Conservation (phyloP, 2,797 vertebrate genomes). For the Hemitrygon akajei region DNA sequence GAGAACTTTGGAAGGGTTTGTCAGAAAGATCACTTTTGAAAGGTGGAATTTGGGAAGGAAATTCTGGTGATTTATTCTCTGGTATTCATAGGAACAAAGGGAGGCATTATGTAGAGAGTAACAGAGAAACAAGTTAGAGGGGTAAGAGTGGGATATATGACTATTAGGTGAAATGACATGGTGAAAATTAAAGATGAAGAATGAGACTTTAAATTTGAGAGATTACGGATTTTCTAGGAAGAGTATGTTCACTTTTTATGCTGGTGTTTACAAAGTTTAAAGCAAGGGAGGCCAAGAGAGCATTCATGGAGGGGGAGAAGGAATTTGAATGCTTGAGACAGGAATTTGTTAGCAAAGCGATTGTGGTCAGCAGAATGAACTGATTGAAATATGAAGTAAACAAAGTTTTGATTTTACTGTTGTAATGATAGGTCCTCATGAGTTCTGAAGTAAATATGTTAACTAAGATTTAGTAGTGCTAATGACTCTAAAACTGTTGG, state of each 20-base stretch:
- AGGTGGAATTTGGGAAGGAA: background rate
- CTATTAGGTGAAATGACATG: background rate
- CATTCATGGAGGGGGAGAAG: too few species aligned
- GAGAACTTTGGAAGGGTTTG: background rate
- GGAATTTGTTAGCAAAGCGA: background rate
- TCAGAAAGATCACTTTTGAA: background rate
- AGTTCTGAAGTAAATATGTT: background rate
- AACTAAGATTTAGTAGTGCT: too few species aligned
- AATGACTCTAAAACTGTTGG: too few species aligned
- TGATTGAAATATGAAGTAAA: background rate
- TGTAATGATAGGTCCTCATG: background rate
- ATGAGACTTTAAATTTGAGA: background rate
- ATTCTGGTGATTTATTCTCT: background rate
- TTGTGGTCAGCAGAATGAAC: background rate
- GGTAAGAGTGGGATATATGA: too few species aligned
- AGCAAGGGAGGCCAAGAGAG: background rate
- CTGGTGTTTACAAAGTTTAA: background rate
- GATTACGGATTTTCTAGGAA: background rate
- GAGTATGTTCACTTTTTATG: background rate
- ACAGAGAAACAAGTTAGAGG: background rate
- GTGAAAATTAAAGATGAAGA: background rate
- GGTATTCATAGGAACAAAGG: background rate
- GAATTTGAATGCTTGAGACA: background rate
- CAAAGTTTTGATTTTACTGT: too few species aligned
- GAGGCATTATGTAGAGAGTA: background rate